Evolutionary conservation across 2,797 vertebrate genomes (phyloP), one percentile per base, ranked within the genome.

Genomic region (Lophius americanus): DNA sequence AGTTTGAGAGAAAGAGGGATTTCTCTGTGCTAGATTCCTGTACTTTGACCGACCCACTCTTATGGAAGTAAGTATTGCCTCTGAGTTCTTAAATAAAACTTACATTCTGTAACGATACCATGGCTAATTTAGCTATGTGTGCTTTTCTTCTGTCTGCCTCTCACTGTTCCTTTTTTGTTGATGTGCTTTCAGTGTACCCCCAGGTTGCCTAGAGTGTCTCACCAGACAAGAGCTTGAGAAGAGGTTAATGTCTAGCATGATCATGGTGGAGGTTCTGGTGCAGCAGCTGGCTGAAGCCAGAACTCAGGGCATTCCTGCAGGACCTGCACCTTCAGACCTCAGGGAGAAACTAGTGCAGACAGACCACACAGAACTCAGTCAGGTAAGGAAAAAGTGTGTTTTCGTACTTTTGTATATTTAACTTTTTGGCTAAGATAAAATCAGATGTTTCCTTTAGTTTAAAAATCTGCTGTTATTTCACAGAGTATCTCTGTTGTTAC

Each of bases 191-290:
- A 98, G 96, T 61, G 86, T 88, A 63, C 87, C 92, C 50, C 91
- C 88, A 32, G 95, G 94, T 53, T 92, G 91, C 78, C 84, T 98
- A 69, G 91, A 89, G 61, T 23, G 78, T 56, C 82, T 96, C 38
- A 87, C 94, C 0, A 93, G 92, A 68, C 79, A 79, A 5, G 96
- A 97, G 79, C 85, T 99, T 70, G 95, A 97, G 81, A 93, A 92
- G 81, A 92, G 95, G 39, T 81, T 99, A 73, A 92, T 92, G 81
- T 96, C 94, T 32, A 93, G 93, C 56, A 94, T 96, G 61, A 92
- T 96, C 83, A 93, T 98, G 91, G 91, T 96, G 11, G 96, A 98
- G 81, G 94, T 92, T 41, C 93, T 99, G 32, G 92, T 93, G 1
- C 92, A 89, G 72, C 96, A 96, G 86, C 80, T 97, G 61, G 52